Base-by-base conservation (phyloP, 1,140 invertebrate species). In the Drosophila busckii region DNA sequence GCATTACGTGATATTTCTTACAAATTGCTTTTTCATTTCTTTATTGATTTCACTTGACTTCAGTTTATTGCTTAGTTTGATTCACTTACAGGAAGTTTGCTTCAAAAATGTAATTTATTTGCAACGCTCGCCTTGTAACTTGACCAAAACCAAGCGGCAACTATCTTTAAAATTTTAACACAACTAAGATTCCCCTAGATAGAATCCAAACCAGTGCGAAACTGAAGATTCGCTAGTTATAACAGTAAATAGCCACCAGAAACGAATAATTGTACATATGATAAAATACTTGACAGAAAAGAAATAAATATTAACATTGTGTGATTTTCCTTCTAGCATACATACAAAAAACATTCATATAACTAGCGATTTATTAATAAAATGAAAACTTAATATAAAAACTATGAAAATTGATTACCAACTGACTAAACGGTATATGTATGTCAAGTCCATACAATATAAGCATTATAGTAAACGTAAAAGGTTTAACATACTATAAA, bases 1-100 rank as follows among this genome's bases (percentile, higher is more conserved):
- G 58, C 63, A 78, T 80, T 78, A 78, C 73, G 73, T 78, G 73
- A 78, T 78, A 78, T 78, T 80, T 78, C 73, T 80, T 80, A 73
- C 64, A 73, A 54, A 58, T 76, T 70, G 69, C 73, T 73, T 62
- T 76, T 68, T 42, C 10, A 58, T 63, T 35, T 49, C 37, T 32
- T 28, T 40, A 34, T 32, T 32, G 12, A 5, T 29, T 56, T 32
- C 0, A n/a, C n/a, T 5, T 25, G 12, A 28, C 9, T 35, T 48
- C n/a, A n/a, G 9, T 28, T 13, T 2, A 13, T 16, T 29, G 20
- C 25, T 15, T 15, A n/a, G 22, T 28, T 15, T 29, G n/a, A n/a
- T n/a, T n/a, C n/a, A n/a, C n/a, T n/a, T n/a, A n/a, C n/a, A n/a
- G n/a, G n/a, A n/a, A 16, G 28, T 48, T 45, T 19, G 35, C 10